A percentile compares a stretch with the other conserved stretches of the same genome.
Evolutionary conservation across 2,113 vertebrate species (phyloP).

Genomic region (Mola mola): DNA sequence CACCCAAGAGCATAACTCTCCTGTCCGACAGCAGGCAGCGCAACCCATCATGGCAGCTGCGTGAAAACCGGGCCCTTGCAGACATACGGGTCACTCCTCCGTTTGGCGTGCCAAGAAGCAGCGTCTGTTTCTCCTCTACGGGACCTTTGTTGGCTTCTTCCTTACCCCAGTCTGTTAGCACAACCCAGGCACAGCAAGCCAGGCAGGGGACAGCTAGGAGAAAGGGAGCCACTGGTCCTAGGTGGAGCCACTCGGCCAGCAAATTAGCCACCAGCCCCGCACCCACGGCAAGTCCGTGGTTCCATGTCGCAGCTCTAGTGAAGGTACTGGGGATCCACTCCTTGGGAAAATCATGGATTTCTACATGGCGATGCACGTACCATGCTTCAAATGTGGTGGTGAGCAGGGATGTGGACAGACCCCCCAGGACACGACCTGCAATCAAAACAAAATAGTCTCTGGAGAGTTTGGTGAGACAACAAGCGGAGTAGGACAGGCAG

Average conservation of each 20-base stretch:
- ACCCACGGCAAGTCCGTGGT: slow-evolving; percentile 86
- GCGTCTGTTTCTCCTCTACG: slow-evolving; percentile 62
- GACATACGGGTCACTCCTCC: slow-evolving; percentile 50
- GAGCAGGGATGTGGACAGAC: slow-evolving; percentile 90
- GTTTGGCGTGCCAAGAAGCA: slow-evolving; percentile 43
- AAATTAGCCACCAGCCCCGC: slow-evolving; percentile 89
- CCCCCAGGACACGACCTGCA: slow-evolving; percentile 87
- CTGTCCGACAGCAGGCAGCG: slow-evolving; percentile 88
- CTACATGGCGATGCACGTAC: slow-evolving; percentile 89
- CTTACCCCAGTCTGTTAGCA: slow-evolving; percentile 87
- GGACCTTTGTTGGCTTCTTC: slow-evolving; percentile 79
- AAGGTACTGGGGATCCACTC: slow-evolving; percentile 94
- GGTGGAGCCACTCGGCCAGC: slow-evolving; percentile 87
- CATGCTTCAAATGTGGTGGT: slow-evolving; percentile 90
- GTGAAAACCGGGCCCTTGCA: slow-evolving; percentile 76
- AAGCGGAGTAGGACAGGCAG: slow-evolving; percentile 86
- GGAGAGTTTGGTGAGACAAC: slow-evolving; percentile 92
- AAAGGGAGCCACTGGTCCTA: slow-evolving; percentile 92
- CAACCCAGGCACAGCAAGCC: slow-evolving; percentile 82
- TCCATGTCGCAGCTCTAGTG: slow-evolving; percentile 87
- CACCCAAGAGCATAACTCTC: slow-evolving; percentile 88
- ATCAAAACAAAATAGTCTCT: slow-evolving; percentile 91
- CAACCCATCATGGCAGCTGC: slow-evolving; percentile 85
- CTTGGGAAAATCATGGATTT: slow-evolving; percentile 87
- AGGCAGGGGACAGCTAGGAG: slow-evolving; percentile 88